phyloP scores from a whole-genome alignment of 2,797 vertebrate genomes.

The Rhinella marina region DNA sequence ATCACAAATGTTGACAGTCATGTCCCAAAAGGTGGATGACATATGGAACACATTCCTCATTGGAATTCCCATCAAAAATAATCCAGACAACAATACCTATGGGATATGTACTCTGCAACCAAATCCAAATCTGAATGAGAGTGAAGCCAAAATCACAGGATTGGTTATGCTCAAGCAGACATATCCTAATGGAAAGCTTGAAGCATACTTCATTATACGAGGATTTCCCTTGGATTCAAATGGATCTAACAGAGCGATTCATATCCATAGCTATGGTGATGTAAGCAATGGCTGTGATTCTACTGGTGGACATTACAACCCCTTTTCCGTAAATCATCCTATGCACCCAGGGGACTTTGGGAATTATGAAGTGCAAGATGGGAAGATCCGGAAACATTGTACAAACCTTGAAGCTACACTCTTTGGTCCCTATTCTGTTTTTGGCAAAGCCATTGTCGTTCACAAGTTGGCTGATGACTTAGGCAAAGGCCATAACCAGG shows the following conservation, averaged over 20 bases:
- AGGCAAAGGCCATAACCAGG: constrained; percentile 82
- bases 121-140: constrained; percentile 72
- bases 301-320: constrained; percentile 89
- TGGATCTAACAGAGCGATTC: constrained; percentile 78
- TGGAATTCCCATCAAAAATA: not conserved
- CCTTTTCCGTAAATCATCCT: constrained; percentile 79
- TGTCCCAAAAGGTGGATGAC: constrained; percentile 73
- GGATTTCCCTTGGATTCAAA: constrained; percentile 75
- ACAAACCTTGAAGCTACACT: constrained; percentile 74
- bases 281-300: constrained; percentile 83
- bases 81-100: constrained; percentile 50
- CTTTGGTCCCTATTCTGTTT: constrained; percentile 76
- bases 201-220: constrained; percentile 77
- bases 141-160: constrained; percentile 80
- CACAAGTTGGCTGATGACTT: constrained; percentile 87
- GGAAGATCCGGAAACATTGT: constrained; percentile 74
- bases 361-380: constrained; percentile 81
- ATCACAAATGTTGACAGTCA: constrained; percentile 67
- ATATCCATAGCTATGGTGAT: constrained; percentile 90
- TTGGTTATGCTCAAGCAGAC: constrained; percentile 83
- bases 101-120: constrained; percentile 80
- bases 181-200: constrained; percentile 73
- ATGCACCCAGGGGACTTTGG: constrained; percentile 92
- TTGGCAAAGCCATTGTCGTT: constrained; percentile 87
- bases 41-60: constrained; percentile 76